Evolutionary conservation across 1,140 invertebrate species (phyloP).

Genomic region (Eubasilissa regina): DNA sequence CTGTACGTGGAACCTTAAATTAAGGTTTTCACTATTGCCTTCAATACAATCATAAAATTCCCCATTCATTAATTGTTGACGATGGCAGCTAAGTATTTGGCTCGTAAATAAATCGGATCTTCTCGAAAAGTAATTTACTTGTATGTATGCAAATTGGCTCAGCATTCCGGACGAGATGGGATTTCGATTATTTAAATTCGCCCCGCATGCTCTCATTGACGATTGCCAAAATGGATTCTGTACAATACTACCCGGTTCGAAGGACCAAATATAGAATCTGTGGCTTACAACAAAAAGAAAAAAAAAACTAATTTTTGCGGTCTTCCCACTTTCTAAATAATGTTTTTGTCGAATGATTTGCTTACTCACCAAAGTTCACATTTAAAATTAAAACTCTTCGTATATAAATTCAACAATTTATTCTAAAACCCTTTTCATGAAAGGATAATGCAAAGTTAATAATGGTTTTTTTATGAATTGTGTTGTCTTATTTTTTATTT

Average conservation of each 20-base stretch:
- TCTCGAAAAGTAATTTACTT: conserved; percentile 56
- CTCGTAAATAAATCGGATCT: conserved; percentile 52
- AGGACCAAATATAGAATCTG: background rate
- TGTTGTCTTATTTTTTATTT: too few species aligned
- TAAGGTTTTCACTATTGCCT: background rate
- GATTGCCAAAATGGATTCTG: conserved; percentile 17
- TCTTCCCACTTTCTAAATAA: too few species aligned
- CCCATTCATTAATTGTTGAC: conserved; percentile 26
- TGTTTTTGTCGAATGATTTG: too few species aligned
- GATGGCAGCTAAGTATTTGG: conserved; percentile 32
- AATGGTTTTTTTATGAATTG: too few species aligned
- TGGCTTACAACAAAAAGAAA: too few species aligned
- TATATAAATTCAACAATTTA: too few species aligned
- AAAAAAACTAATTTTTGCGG: too few species aligned
- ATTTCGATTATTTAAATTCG: conserved; percentile 57
- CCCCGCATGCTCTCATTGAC: conserved; percentile 17
- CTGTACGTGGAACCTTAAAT: conserved; percentile 19
- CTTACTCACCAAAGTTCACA: too few species aligned
- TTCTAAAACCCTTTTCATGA: too few species aligned
- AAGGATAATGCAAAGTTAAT: too few species aligned
- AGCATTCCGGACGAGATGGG: conserved; percentile 49
- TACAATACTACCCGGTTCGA: background rate
- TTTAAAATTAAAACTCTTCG: too few species aligned
- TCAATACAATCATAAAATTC: background rate
- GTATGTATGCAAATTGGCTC: conserved; percentile 56